phyloP scores from a whole-genome alignment of 2,113 vertebrate species.

The Pygoscelis adeliae region DNA sequence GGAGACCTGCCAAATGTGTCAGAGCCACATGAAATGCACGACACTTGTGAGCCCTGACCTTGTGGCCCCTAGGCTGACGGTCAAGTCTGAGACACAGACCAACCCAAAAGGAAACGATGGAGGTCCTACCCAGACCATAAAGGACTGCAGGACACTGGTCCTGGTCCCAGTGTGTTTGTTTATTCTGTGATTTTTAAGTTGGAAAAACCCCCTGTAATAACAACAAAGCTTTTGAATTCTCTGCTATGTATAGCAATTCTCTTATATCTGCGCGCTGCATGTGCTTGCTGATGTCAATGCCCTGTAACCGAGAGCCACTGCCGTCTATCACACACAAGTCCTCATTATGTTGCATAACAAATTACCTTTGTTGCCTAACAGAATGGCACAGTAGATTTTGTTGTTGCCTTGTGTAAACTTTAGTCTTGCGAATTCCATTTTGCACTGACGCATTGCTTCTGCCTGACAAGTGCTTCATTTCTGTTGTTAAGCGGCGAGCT shows the following conservation, averaged over 20 bases:
- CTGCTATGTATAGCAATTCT: not conserved
- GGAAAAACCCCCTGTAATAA: not conserved
- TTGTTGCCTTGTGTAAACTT: slow-evolving; percentile 42
- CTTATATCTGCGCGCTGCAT: not conserved
- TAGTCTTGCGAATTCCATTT: slow-evolving; percentile 1
- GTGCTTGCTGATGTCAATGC: slow-evolving; percentile 41
- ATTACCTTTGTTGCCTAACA: slow-evolving; percentile 61
- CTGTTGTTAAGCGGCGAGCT: not conserved
- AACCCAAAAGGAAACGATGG: not conserved
- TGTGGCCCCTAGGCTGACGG: not conserved
- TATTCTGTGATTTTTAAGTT: not conserved
- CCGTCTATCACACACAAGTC: slow-evolving; percentile 29
- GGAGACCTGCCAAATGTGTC: not conserved
- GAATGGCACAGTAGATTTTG: slow-evolving; percentile 58
- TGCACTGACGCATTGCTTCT: slow-evolving; percentile 7
- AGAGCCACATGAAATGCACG: not conserved
- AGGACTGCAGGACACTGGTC: not conserved
- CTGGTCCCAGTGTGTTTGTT: not conserved
- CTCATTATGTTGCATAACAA: slow-evolving; percentile 63
- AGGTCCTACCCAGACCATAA: not conserved
- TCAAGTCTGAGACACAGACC: not conserved
- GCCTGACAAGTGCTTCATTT: slow-evolving; percentile 39
- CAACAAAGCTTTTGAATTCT: not conserved
- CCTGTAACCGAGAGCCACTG: not conserved
- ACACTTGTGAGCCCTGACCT: not conserved